Base-by-base conservation (phyloP, 2,888 invertebrate species). In the Conus canariensis region DNA sequence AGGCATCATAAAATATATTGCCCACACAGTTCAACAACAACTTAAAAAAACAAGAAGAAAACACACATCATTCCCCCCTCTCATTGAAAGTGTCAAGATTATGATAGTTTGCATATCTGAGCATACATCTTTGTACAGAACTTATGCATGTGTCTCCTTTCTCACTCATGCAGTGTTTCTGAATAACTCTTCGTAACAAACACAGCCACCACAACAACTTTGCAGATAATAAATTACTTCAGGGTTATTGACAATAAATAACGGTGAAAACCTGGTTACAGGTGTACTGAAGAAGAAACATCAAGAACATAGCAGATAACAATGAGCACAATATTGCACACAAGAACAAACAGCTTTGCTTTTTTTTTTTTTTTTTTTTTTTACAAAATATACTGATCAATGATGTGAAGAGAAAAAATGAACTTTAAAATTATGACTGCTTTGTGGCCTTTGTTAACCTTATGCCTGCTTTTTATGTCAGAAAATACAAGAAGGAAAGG, bases 311-410 rank as follows among this genome's bases (percentile, higher is more conserved):
- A 74, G n/a, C 16, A 74, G 45, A 45, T 30, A 80, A 30, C 30
- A 5, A 5, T 80, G 45, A 80, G 30, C 45, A 80, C 80, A 80
- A 12, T 80, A 80, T 80, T 80, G 80, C 80, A 80, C 80, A 80
- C 80, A 45, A 45, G 25, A 80, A 80, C 45, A 19, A 30, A 45
- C 80, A 45, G 80, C 16, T 45, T 30, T 22, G 19, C 22, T 74
- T 22, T n/a, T 8, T 19, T 10, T 74, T 45, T 45, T 45, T 45
- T 45, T 45, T 74, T 22, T n/a, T 8, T 19, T 22, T n/a, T 19
- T 8, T 14, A 14, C 4, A 16, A 74, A 74, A n/a, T 74, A 22
- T 74, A 1, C 70, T 74, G 70, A 8, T 45, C 70, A 10, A 74
- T 74, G 10, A 19, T 8, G 19, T 22, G 1, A 19, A 22, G 19